Percentiles rank a stretch among this genome's conserved stretches.
Conservation (phyloP, 1,140 invertebrate species). For the Zaprionus lachaisei region DNA sequence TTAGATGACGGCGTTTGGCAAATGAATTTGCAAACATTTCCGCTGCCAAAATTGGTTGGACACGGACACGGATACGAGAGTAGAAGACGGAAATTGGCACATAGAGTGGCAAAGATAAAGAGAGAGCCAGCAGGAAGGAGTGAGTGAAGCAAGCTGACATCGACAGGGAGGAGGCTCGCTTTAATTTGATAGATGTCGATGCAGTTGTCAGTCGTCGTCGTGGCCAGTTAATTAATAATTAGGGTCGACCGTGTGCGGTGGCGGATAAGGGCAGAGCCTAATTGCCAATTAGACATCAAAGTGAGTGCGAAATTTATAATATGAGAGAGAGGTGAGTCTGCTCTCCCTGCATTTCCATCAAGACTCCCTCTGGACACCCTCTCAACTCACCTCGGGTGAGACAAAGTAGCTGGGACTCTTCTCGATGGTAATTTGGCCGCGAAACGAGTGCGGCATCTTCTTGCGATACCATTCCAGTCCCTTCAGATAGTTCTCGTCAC, state of each 20-base stretch:
- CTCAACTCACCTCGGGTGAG: constrained; percentile 92
- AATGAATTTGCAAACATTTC: constrained; percentile 82
- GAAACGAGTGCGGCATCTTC: constrained; percentile 96
- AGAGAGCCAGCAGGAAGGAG: neutral
- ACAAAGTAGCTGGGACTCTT: constrained; percentile 99
- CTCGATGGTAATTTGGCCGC: constrained; percentile 97
- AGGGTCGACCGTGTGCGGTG: constrained; percentile 41
- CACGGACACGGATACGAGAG: constrained; percentile 45
- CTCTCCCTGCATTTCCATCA: neutral
- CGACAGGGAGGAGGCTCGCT: constrained; percentile 58
- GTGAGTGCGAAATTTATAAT: constrained; percentile 19
- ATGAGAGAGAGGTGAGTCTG: neutral
- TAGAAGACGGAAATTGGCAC: constrained; percentile 44
- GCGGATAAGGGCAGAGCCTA: constrained; percentile 38
- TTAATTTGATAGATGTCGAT: constrained; percentile 71
- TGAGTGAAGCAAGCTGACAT: neutral
- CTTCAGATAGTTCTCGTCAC: constrained; percentile 94
- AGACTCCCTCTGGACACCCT: neutral
- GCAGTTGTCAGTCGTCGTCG: constrained; percentile 12
- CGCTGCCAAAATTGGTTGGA: constrained; percentile 72
- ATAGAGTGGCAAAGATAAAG: neutral
- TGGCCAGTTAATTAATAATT: constrained; percentile 76
- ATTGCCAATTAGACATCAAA: constrained; percentile 81
- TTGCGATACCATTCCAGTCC: constrained; percentile 96
- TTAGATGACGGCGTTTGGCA: constrained; percentile 76